phyloP scores from a whole-genome alignment of 2,113 vertebrate genomes.

The Leucosticte australis region DNA sequence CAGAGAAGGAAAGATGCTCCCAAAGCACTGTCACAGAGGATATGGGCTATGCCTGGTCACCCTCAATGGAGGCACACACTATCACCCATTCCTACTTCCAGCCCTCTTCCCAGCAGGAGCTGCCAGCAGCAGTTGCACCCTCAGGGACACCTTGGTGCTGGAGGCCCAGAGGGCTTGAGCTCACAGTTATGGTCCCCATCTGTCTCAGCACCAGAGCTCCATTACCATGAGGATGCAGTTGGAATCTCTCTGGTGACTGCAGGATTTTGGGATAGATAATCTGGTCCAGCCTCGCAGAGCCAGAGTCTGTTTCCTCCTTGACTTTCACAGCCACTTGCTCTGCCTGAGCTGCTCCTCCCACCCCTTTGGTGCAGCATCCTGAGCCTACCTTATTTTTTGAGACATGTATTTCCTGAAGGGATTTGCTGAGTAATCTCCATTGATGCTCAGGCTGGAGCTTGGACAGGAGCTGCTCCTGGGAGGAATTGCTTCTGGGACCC shows the following conservation, averaged over 20 bases:
- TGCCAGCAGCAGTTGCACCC: background rate
- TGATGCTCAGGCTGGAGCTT: background rate
- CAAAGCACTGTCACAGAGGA: background rate
- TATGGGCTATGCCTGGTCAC: background rate
- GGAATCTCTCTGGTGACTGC: background rate
- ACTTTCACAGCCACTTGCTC: background rate
- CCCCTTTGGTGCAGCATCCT: background rate
- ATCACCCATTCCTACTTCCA: background rate
- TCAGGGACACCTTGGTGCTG: background rate
- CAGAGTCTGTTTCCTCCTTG: rapidly evolving
- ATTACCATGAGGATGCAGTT: rapidly evolving
- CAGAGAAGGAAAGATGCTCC: background rate
- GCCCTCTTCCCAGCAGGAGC: background rate
- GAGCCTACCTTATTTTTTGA: background rate
- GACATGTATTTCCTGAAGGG: background rate
- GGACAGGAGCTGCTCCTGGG: background rate
- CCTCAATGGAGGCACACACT: rapidly evolving
- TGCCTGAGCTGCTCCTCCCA: background rate
- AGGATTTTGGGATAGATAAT: background rate
- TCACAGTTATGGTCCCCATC: background rate
- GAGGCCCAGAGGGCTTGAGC: background rate
- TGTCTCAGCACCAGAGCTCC: background rate
- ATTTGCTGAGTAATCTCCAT: background rate
- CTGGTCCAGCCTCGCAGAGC: rapidly evolving
- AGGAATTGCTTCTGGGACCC: background rate